phyloP scores from a whole-genome alignment of 2,888 invertebrate genomes.

The Uloborus plumipes region DNA sequence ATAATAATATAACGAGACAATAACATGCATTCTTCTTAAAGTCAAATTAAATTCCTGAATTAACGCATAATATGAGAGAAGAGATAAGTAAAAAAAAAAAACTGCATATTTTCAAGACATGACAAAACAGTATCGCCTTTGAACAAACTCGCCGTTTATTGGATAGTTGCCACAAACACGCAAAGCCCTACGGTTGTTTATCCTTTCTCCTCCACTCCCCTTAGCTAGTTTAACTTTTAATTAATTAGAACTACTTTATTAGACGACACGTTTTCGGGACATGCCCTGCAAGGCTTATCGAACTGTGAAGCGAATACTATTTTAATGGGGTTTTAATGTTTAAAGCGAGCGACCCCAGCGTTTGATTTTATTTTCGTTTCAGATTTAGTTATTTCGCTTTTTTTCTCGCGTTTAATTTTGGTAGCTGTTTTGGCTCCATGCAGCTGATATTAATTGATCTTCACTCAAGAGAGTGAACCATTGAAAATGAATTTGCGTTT shows the following conservation, averaged over 20 bases:
- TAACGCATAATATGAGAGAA: no score
- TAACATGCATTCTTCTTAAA: neutral
- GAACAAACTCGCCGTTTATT: constrained; percentile 51
- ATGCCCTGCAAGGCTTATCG: constrained; percentile 25
- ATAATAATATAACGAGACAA: no score
- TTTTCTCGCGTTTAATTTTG: constrained; percentile 28
- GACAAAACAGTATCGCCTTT: constrained; percentile 44
- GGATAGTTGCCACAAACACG: constrained; percentile 59
- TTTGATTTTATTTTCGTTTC: constrained; percentile 23
- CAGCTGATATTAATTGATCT: constrained; percentile 61
- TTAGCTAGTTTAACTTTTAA: constrained; percentile 61
- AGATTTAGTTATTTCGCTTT: constrained; percentile 16
- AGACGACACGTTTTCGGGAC: constrained; percentile 58
- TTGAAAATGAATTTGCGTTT: constrained; percentile 44
- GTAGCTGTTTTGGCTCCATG: constrained; percentile 24
- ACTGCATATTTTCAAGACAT: constrained; percentile 49
- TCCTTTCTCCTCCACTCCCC: constrained; percentile 5
- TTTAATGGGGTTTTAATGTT: constrained; percentile 64
- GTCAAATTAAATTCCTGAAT: neutral
- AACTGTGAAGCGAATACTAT: constrained; percentile 46
- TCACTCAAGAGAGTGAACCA: constrained; percentile 15
- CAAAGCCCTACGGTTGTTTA: constrained; percentile 16
- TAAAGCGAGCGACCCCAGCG: constrained; percentile 24
- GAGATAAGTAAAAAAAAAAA: constrained; percentile 33
- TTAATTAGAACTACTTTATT: constrained; percentile 63